Evolutionary conservation across 2,888 invertebrate species (phyloP).

Genomic region (Branchinecta sandiegonensis): DNA sequence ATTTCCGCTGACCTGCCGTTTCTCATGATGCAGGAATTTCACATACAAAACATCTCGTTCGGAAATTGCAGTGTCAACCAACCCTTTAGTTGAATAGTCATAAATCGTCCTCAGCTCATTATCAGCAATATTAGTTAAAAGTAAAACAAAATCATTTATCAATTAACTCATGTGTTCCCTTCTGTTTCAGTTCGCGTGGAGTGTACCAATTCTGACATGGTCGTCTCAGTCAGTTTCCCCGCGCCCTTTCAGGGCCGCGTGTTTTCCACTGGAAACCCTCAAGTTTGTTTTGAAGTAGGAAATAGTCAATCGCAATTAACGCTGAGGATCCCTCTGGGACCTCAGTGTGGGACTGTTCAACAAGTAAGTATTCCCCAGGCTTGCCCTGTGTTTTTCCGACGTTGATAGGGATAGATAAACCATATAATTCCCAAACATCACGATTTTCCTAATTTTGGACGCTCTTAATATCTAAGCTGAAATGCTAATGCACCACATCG

Average conservation of each 20-base stretch:
- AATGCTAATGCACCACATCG: too few species aligned
- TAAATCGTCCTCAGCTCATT: background rate
- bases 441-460: too few species aligned
- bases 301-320: conserved; percentile 39
- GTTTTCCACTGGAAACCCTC: conserved; percentile 64
- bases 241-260: conserved; percentile 51
- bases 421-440: too few species aligned
- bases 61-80: too few species aligned
- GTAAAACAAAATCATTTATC: background rate
- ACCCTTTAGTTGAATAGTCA: too few species aligned
- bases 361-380: conserved; percentile 30
- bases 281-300: conserved; percentile 48
- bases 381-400: too few species aligned
- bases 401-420: too few species aligned
- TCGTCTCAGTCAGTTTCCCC: conserved; percentile 42
- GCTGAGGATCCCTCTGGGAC: conserved; percentile 45
- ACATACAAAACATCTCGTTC: too few species aligned
- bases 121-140: background rate
- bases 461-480: too few species aligned
- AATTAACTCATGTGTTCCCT: conserved; percentile 27
- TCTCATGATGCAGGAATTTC: too few species aligned
- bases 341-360: conserved; percentile 36
- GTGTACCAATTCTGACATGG: conserved; percentile 54
- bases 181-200: conserved; percentile 52
- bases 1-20: too few species aligned